Base-by-base conservation (phyloP, 1,140 invertebrate genomes). In the Charaxes varanes region DNA sequence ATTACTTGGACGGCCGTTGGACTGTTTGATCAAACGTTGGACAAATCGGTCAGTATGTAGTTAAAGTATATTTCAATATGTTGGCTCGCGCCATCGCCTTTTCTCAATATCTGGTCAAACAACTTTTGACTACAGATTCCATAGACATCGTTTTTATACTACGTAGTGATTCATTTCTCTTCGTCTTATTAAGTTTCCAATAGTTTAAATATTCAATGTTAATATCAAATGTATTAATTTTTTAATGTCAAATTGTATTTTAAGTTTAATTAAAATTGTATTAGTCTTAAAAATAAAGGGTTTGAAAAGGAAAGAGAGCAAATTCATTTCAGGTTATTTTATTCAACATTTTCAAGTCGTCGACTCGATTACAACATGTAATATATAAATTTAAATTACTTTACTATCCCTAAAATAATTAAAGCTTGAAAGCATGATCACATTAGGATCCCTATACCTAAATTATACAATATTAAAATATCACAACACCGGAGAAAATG, bases 351-450 rank as follows among this genome's bases (percentile, higher is more conserved):
- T 27, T 18, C 37, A 36, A 28, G 26, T 43, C 43, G 43, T 58
- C 15, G 30, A 41, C 15, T 41, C 17, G 21, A 12, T 22, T 41
- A 33, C 36, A 47, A 41, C 36, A 34, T 35, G 41, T 37, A 53
- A 53, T 48, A 46, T 44, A 62, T 58, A 48, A n/a, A n/a, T n/a
- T n/a, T n/a, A n/a, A n/a, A n/a, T n/a, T 64, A 60, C 69, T 67
- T 67, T 68, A 73, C 51, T 65, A 69, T 41, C 12, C 51, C 64
- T 68, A 72, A 63, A 61, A 61, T 47, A 67, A 77, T 80, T 80
- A 82, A 82, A 82, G 78, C 78, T 82, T 37, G 52, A 38, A 47
- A 67, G 54, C 41, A 63, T 60, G 55, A 80, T 71, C 67, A 80
- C 64, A 69, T 65, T 42, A 65, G 65, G 51, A 54, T 63, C 57